Evolutionary conservation across 2,113 vertebrate genomes (phyloP).

Genomic region (Natator depressus): DNA sequence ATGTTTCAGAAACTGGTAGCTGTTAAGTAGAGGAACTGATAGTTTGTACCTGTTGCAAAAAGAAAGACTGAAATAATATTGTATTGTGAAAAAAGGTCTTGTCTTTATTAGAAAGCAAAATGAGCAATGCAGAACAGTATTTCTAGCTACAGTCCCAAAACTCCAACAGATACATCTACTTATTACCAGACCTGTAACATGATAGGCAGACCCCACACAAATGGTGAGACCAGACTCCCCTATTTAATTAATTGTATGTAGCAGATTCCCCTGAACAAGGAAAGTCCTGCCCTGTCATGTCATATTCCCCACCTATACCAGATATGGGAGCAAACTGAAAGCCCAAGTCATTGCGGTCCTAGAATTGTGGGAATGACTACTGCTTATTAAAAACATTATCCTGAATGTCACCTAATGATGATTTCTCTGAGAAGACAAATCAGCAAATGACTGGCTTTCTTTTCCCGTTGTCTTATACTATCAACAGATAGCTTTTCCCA

Average conservation of each 20-base stretch:
- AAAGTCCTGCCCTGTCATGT: background rate
- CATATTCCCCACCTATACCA: background rate
- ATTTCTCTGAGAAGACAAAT: constrained; percentile 30
- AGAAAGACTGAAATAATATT: background rate
- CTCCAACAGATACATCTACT: background rate
- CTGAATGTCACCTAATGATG: background rate
- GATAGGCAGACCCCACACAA: background rate
- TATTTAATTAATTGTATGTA: background rate
- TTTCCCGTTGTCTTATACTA: background rate
- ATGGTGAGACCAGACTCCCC: background rate
- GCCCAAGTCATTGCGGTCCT: background rate
- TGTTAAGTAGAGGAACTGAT: background rate
- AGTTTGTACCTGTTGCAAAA: background rate
- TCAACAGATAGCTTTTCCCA: background rate
- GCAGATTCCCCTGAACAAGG: background rate
- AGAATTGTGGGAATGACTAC: background rate
- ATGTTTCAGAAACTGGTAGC: background rate
- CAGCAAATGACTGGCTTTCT: background rate
- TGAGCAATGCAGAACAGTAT: background rate
- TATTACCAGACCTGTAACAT: background rate
- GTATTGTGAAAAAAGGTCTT: background rate
- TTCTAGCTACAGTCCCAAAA: background rate
- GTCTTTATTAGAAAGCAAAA: background rate
- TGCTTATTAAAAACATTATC: background rate
- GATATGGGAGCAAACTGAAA: background rate